phyloP scores from a whole-genome alignment of 2,888 invertebrate genomes.

The Andrena praecox region DNA sequence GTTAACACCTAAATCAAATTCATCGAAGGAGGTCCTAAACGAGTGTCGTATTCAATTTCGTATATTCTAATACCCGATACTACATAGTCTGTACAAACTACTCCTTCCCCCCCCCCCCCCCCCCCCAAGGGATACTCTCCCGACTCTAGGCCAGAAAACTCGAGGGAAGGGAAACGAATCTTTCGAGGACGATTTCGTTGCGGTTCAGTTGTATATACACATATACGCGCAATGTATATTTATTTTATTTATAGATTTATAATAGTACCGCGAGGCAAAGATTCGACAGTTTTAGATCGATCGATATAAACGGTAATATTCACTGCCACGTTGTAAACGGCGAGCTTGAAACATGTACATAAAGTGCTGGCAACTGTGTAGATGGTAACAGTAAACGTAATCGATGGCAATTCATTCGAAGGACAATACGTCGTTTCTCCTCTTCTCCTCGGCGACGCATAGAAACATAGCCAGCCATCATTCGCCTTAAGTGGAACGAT shows the following conservation, averaged over 20 bases:
- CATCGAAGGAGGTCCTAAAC: neutral
- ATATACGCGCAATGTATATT: conserved; percentile 47
- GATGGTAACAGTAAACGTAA: conserved; percentile 32
- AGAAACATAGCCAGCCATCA: neutral
- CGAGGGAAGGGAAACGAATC: conserved; percentile 11
- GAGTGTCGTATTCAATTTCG: conserved; percentile 24
- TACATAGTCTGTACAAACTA: conserved; percentile 28
- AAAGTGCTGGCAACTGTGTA: conserved; percentile 11
- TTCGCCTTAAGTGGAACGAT: neutral
- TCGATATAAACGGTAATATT: conserved; percentile 16
- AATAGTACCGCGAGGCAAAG: conserved; percentile 18
- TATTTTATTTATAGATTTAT: conserved; percentile 57
- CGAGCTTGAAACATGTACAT: conserved; percentile 39
- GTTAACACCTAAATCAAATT: conserved; percentile 82
- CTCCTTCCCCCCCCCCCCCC: too few relatives aligned
- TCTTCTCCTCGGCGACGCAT: conserved; percentile 3
- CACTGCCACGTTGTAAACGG: conserved; percentile 23
- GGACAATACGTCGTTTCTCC: conserved; percentile 4
- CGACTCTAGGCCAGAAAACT: neutral
- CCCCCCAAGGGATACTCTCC: neutral
- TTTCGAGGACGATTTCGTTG: conserved; percentile 21
- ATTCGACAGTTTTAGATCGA: conserved; percentile 14
- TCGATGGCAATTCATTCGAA: neutral
- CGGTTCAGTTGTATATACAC: conserved; percentile 51
- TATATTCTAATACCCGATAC: conserved; percentile 31